Evolutionary conservation across 2,113 vertebrate genomes (phyloP).

Genomic region (Sphaerodactylus townsendi): DNA sequence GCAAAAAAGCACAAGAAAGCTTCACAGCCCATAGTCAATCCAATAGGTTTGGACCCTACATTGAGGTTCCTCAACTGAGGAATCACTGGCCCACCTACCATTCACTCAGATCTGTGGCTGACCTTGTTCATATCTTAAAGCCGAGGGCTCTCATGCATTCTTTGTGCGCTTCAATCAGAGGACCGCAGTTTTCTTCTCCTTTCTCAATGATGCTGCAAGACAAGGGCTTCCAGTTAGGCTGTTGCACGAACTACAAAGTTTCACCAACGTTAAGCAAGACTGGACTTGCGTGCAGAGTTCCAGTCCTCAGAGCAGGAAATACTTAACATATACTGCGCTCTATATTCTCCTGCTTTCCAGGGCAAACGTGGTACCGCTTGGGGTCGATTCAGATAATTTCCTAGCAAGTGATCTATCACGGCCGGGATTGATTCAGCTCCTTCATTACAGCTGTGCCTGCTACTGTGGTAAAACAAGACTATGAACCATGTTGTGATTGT

Average conservation of each 20-base stretch:
- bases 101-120: constrained; percentile 27
- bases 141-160: constrained; percentile 96
- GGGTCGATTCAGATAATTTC: no score
- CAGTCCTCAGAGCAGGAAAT: not conserved
- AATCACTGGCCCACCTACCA: constrained; percentile 36
- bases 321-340: no score
- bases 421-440: no score
- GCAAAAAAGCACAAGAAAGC: no score
- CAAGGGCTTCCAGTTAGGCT: constrained; percentile 37
- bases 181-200: constrained; percentile 90
- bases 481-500: no score
- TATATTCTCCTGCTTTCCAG: not conserved
- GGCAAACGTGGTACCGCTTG: not conserved
- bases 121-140: constrained; percentile 86
- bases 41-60: no score
- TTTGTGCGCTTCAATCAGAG: constrained; percentile 95
- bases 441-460: no score
- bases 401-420: no score
- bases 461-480: no score
- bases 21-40: no score
- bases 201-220: constrained; percentile 92
- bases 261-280: not conserved
- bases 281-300: not conserved
- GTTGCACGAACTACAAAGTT: not conserved
- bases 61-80: no score